Conservation (phyloP, 2,113 vertebrate genomes). For the Phalacrocorax carbo region DNA sequence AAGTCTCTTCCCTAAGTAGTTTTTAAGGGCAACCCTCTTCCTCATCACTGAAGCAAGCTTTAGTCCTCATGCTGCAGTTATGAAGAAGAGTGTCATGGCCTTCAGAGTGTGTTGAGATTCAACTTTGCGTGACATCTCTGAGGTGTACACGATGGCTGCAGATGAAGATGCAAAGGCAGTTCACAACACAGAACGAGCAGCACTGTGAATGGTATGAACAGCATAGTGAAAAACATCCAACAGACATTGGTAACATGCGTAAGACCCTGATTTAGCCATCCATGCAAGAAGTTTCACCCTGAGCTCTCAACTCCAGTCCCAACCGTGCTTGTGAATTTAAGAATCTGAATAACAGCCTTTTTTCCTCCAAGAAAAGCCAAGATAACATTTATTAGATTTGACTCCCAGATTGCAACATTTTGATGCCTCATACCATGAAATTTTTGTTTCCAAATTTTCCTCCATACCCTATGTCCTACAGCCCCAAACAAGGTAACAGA, state of each 20-base stretch:
- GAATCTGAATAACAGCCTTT: not conserved
- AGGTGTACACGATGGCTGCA: not conserved
- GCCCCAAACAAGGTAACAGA: not conserved
- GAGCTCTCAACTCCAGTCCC: not conserved
- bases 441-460: not conserved
- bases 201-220: not conserved
- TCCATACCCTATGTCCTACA: not conserved
- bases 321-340: not conserved
- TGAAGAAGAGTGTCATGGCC: not conserved
- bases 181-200: not conserved
- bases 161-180: not conserved
- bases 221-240: not conserved
- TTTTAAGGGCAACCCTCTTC: not conserved
- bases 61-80: not conserved
- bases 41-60: not conserved
- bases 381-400: not conserved
- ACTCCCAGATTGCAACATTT: not conserved
- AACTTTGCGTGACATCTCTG: not conserved
- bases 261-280: not conserved
- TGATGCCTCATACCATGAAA: not conserved
- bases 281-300: not conserved
- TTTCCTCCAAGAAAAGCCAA: not conserved
- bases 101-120: not conserved
- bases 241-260: not conserved
- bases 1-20: not conserved